A percentile compares a stretch with the other conserved stretches of the same genome.
Evolutionary conservation across 2,113 vertebrate species (phyloP).

Genomic region (Phaethornis superciliosus): DNA sequence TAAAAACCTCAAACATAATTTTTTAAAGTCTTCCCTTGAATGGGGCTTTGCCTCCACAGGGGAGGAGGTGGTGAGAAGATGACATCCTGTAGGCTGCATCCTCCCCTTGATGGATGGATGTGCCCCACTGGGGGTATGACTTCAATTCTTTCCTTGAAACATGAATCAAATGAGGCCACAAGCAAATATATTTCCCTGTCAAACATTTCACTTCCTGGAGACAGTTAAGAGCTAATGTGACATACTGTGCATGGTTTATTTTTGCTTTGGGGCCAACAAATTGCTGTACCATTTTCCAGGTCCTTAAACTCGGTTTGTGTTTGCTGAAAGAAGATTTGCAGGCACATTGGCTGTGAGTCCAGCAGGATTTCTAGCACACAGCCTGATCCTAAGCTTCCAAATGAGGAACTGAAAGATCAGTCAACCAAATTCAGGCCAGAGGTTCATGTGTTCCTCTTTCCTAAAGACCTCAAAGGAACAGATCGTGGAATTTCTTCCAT

Average conservation of each 20-base stretch:
- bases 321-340: constrained; percentile 49
- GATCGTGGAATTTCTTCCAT: background rate
- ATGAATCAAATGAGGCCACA: constrained; percentile 48
- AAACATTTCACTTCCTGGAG: constrained; percentile 59
- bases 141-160: constrained; percentile 54
- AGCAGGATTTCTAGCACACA: background rate
- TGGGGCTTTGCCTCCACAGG: background rate
- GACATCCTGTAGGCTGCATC: background rate
- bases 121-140: constrained; percentile 29
- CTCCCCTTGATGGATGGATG: background rate
- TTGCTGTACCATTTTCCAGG: constrained; percentile 14
- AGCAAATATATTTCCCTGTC: constrained; percentile 58
- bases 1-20: background rate
- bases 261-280: background rate
- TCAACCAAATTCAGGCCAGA: background rate
- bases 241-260: background rate
- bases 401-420: background rate
- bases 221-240: constrained; percentile 41
- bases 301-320: constrained; percentile 16
- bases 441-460: background rate
- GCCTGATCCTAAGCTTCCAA: constrained; percentile 1
- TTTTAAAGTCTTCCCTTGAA: background rate
- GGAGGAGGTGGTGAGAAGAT: background rate
- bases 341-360: background rate
- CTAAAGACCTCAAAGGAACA: background rate